These are phyloP conservation scores for Procambarus clarkii DNA, from an alignment of 1,140 invertebrate species.

Conservation along the genomic window DNA sequence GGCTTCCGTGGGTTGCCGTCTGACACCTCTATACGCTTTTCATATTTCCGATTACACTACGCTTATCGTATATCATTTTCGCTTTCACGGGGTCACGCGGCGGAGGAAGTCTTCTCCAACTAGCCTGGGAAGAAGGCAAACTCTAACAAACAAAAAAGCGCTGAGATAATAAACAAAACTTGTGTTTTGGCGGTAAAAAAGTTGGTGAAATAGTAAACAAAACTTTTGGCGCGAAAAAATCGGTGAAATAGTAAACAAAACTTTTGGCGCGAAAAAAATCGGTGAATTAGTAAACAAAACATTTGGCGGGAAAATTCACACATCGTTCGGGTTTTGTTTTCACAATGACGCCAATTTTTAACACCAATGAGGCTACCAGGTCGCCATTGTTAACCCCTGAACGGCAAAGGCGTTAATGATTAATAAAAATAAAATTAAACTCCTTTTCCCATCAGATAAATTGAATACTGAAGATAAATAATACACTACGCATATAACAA, in stretches of 20 bases:
- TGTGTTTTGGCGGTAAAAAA: background rate
- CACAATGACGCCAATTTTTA: background rate
- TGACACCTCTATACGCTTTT: conserved; percentile 50
- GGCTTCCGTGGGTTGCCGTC: conserved; percentile 17
- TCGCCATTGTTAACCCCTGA: background rate
- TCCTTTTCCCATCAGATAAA: background rate
- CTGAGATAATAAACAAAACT: background rate
- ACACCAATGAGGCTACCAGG: background rate
- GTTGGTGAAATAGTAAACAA: too few relatives aligned
- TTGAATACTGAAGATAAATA: background rate
- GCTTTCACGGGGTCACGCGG: conserved; percentile 10
- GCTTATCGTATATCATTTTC: conserved; percentile 40
- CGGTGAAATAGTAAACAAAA: too few relatives aligned
- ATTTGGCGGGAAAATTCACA: background rate
- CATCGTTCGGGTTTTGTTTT: background rate
- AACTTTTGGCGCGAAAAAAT: too few relatives aligned
- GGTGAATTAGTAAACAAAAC: too few relatives aligned
- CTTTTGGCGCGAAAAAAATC: too few relatives aligned
- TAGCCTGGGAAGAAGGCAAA: background rate
- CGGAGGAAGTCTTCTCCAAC: background rate
- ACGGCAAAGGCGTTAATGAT: too few relatives aligned
- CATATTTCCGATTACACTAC: conserved; percentile 36
- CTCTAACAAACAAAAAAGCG: background rate
- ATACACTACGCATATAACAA: background rate
- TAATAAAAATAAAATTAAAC: background rate